Evolutionary conservation across 1,140 invertebrate genomes (phyloP), one percentile per base, ranked within the genome.

Genomic region (Pseudomyrmex dendroicus): DNA sequence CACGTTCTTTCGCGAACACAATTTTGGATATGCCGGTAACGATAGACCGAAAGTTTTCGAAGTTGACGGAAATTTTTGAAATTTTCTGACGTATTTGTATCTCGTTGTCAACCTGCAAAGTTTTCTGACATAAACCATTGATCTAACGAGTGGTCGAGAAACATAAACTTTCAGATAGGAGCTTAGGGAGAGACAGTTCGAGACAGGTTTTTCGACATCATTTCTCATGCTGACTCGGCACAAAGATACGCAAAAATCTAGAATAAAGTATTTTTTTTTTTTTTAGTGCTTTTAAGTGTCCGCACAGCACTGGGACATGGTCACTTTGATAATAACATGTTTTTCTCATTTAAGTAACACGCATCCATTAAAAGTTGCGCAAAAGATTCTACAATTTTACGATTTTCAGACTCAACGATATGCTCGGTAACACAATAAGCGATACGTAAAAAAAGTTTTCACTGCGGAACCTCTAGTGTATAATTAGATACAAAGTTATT

Each of bases 11-110:
- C 44, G 7, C 7, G 3, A 64, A n/a, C 7, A 48, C 44, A 70
- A 57, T 78, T 57, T 57, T 57, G 35, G 35, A 22, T 70, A 15
- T n/a, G 44, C 1, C 17, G 52, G 9, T 7, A 56, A 17, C 9
- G 8, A 57, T 52, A 20, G 13, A 35, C 35, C 35, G 5, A 12
- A 70, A 80, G 44, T 80, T 80, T 70, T 7, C 35, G 35, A 7
- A 15, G 56, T 25, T 57, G 64, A 67, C 20, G 68, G 22, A 63
- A 80, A 66, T 77, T 68, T 50, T 78, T 48, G 46, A 7, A 0
- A 70, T 70, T 48, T 20, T 54, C 48, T 50, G 64, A 72, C 54
- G 15, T 78, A 54, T 80, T 80, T 80, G 44, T 70, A 35, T 35
- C 15, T 15, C 54, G 44, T 25, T 80, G 66, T 59, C 74, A 68